Base-by-base conservation (phyloP, 2,797 vertebrate genomes). In the Lagorchestes hirsutus region DNA sequence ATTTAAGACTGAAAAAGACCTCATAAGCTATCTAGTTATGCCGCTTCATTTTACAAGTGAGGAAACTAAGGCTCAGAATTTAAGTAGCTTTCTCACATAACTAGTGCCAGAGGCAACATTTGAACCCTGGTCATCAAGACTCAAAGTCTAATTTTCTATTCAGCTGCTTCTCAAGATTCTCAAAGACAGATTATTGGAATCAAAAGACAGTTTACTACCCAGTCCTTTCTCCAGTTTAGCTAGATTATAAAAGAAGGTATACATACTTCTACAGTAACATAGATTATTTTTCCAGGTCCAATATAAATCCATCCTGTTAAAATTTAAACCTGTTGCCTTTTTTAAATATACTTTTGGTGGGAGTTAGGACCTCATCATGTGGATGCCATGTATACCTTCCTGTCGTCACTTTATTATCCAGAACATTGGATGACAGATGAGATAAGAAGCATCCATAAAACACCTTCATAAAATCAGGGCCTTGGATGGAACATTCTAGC, bases 381-480 rank as follows among this genome's bases (percentile, higher is more conserved):
- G 54, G n/a, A 95, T 54, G 9, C n/a, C 40, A 90, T 91, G 34
- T 34, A 92, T 34, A 93, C 54, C 52, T 56, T 92, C 24, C 54
- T 96, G 54, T 95, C 56, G 18, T 67, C 46, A 52, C 90, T n/a
- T 22, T 0, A 62, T 46, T 24, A 28, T 91, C 11, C 31, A 29
- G 92, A 55, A 96, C 3, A 28, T 92, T 92, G 22, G 24, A 11
- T 34, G 58, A 62, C 57, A 93, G 94, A 46, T 34, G 58, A 93
- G n/a, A 91, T 82, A 90, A 10, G 92, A 95, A 90, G 50, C 56
- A 2, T 74, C 92, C 46, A 56, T 93, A 93, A 91, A 92, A 94
- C 91, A 55, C 67, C 82, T 94, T 90, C 29, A 28, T 93, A 95
- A 93, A 97, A 34, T 82, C 50, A 93, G 0, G 91, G 34, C 27